These are phyloP conservation scores for Drosophila varians DNA, from an alignment of 1,140 invertebrate genomes.

Conservation along the genomic window DNA sequence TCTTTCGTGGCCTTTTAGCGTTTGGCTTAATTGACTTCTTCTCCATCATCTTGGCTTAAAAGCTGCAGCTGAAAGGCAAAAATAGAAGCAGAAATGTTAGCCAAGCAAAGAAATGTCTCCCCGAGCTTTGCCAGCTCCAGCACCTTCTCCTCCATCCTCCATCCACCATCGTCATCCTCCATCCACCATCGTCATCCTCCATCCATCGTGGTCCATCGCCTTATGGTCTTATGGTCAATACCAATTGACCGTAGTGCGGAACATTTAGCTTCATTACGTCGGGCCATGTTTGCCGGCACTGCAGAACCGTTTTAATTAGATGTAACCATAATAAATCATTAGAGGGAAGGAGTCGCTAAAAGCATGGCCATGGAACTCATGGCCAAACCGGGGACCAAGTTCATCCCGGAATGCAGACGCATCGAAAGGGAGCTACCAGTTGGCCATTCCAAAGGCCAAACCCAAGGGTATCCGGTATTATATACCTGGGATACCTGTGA, in stretches of 20 bases:
- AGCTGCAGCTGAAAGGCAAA: constrained; percentile 28
- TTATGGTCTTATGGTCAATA: constrained; percentile 72
- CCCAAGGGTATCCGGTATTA: no score
- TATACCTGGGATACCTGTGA: no score
- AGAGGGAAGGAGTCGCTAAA: constrained; percentile 22
- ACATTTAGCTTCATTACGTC: constrained; percentile 82
- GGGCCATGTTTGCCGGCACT: constrained; percentile 68
- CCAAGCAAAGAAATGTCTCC: not conserved
- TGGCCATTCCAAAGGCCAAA: constrained; percentile 3
- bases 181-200: not conserved
- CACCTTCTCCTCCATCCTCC: no score
- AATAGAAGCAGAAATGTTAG: constrained; percentile 4
- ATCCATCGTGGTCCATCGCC: constrained; percentile 17
- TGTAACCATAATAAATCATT: constrained; percentile 79
- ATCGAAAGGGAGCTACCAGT: constrained; percentile 36
- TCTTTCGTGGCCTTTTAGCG: constrained; percentile 73
- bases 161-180: not conserved
- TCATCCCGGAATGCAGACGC: constrained; percentile 20
- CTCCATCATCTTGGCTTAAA: constrained; percentile 24
- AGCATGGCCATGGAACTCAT: not conserved
- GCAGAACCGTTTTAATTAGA: constrained; percentile 78
- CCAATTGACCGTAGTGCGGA: constrained; percentile 76
- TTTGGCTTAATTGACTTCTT: constrained; percentile 78
- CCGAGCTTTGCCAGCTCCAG: constrained; percentile 6
- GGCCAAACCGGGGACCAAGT: not conserved